Evolutionary conservation across 2,113 vertebrate species (phyloP).

Genomic region (Xiphophorus couchianus): DNA sequence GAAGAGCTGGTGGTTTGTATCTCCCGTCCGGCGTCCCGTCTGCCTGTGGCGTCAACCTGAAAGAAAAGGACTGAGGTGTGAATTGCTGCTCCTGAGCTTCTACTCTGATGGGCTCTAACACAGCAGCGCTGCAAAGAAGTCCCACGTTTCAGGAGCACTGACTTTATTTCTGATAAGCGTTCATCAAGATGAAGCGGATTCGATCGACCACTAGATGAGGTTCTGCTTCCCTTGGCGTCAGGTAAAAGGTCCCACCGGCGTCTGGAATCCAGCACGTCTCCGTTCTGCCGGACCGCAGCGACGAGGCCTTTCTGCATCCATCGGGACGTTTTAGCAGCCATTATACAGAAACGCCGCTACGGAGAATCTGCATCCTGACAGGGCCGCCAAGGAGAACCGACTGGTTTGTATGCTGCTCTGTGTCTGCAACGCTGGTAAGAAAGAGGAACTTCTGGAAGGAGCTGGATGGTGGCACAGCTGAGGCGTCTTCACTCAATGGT

Average conservation of each 20-base stretch:
- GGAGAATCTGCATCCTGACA: not conserved
- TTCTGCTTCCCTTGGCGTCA: constrained; percentile 22
- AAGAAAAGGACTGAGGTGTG: constrained; percentile 57
- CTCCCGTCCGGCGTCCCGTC: constrained; percentile 39
- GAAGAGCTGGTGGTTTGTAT: constrained; percentile 80
- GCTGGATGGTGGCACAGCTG: constrained; percentile 46
- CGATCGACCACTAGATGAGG: constrained; percentile 7
- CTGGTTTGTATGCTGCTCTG: constrained; percentile 79
- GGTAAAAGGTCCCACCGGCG: constrained; percentile 33
- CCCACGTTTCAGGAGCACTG: constrained; percentile 37
- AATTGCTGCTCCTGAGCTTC: constrained; percentile 28
- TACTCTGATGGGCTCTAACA: constrained; percentile 16
- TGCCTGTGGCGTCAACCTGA: not conserved
- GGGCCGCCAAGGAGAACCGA: constrained; percentile 31
- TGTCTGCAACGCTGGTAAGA: constrained; percentile 77
- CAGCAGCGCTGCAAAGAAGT: constrained; percentile 16
- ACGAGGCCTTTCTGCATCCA: not conserved
- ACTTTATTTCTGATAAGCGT: constrained; percentile 44
- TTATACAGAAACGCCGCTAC: not conserved
- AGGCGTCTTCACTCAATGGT: constrained; percentile 20
- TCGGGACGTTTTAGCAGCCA: constrained; percentile 9
- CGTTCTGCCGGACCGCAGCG: not conserved
- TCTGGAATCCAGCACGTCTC: constrained; percentile 11
- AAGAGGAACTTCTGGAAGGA: constrained; percentile 59
- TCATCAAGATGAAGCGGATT: constrained; percentile 25